Conservation (phyloP, 2,113 vertebrate genomes). For the Petaurus breviceps region DNA sequence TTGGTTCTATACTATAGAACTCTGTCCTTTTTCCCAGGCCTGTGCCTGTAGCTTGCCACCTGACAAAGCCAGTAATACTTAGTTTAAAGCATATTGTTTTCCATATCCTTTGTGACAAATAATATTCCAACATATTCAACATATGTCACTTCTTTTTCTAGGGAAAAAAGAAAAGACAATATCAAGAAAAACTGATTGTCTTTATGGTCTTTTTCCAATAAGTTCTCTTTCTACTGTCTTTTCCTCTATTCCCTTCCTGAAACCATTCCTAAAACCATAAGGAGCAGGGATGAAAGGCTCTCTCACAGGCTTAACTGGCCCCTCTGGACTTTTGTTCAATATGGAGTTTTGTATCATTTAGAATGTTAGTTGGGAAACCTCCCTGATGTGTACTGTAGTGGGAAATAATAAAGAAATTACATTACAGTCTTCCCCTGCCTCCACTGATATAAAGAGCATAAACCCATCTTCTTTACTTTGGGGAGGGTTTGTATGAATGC, state of each 20-base stretch:
- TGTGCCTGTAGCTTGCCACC: background rate
- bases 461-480: background rate
- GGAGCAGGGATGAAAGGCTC: background rate
- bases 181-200: background rate
- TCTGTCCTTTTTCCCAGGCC: background rate
- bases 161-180: background rate
- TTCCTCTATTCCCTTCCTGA: background rate
- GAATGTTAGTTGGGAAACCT: background rate
- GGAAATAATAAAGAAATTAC: background rate
- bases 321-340: background rate
- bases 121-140: background rate
- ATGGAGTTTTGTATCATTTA: background rate
- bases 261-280: background rate
- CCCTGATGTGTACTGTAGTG: background rate
- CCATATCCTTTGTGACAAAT: background rate
- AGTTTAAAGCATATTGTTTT: background rate
- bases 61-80: background rate
- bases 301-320: background rate
- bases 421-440: background rate
- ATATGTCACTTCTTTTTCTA: background rate
- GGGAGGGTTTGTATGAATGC: background rate
- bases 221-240: background rate
- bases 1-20: background rate
- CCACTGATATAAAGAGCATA: background rate
- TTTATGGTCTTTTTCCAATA: background rate